Evolutionary conservation across 1,140 invertebrate genomes (phyloP), one percentile per base, ranked within the genome.

Genomic region (Amyelois transitella): DNA sequence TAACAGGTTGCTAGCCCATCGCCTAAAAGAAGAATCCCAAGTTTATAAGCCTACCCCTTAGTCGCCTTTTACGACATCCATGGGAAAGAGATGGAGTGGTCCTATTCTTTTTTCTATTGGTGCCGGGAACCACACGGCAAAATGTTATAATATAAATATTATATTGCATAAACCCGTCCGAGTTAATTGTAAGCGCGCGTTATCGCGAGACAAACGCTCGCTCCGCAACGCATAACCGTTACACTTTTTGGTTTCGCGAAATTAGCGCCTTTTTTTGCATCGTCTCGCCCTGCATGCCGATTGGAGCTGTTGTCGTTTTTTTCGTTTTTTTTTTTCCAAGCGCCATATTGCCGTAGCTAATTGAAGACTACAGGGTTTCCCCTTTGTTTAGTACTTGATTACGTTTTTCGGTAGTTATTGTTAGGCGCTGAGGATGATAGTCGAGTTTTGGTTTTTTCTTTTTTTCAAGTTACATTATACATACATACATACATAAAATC

Each of bases 211-310:
- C 81, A 86, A 86, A 86, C 81, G 83, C 70, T 80, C 72, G 72
- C 66, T 68, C 71, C 70, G 71, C 77, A 79, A 83, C 83, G 79
- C 83, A 86, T 86, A 86, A 86, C 81, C 83, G 78, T 86, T 86
- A 81, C 77, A 81, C 73, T 84, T 82, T 86, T 86, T 83, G 79
- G 83, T 84, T 84, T 81, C 77, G 73, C 61, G 69, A 81, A 83
- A 86, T 86, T 84, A 86, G 83, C 82, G 82, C 75, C 82, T 86
- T 86, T n/a, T n/a, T 86, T 86, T 86, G 80, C 77, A 82, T 77
- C 60, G 71, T 66, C 66, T 68, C 81, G 72, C 76, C 76, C 79
- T 61, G 54, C 51, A 56, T 61, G 59, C 60, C 66, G 74, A 77
- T 79, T 72, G 65, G 66, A 53, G 56, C 56, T 58, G 60, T 67